phyloP scores from a whole-genome alignment of 2,113 vertebrate species.

The Carassius auratus region DNA sequence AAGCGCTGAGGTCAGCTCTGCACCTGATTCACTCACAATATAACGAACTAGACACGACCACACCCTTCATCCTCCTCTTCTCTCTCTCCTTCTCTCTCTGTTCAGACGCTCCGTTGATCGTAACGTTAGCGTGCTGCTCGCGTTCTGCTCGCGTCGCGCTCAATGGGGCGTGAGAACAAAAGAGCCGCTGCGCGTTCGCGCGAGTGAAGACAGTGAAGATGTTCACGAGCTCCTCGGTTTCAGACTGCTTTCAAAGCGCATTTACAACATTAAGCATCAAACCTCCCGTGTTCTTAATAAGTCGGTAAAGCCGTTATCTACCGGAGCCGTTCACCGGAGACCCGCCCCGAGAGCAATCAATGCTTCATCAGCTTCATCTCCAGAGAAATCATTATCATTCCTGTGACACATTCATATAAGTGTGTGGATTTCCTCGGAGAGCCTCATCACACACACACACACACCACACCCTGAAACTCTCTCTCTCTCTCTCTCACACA shows the following conservation, averaged over 20 bases:
- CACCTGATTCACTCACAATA: too few species aligned
- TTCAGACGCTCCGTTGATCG: slow-evolving; percentile 28
- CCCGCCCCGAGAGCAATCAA: background rate
- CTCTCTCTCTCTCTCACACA: too few species aligned
- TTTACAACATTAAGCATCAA: too few species aligned
- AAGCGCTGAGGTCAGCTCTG: too few species aligned
- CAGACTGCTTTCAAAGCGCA: too few species aligned
- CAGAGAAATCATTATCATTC: slow-evolving; percentile 16
- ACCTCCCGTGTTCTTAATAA: too few species aligned
- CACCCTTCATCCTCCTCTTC: slow-evolving; percentile 21
- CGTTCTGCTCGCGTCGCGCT: background rate
- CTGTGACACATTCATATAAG: slow-evolving; percentile 3
- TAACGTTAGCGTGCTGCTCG: background rate
- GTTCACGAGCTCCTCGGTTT: background rate
- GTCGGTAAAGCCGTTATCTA: too few species aligned
- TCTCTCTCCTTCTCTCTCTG: slow-evolving; percentile 33
- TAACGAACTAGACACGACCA: background rate
- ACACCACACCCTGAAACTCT: background rate
- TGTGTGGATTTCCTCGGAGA: background rate
- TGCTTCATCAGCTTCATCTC: background rate
- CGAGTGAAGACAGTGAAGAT: background rate
- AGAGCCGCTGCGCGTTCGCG: background rate
- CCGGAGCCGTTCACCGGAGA: too few species aligned
- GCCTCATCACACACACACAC: slow-evolving; percentile 30
- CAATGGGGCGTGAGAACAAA: slow-evolving; percentile 15